Base-by-base conservation (phyloP, 2,113 vertebrate species). In the Pygoscelis adeliae region DNA sequence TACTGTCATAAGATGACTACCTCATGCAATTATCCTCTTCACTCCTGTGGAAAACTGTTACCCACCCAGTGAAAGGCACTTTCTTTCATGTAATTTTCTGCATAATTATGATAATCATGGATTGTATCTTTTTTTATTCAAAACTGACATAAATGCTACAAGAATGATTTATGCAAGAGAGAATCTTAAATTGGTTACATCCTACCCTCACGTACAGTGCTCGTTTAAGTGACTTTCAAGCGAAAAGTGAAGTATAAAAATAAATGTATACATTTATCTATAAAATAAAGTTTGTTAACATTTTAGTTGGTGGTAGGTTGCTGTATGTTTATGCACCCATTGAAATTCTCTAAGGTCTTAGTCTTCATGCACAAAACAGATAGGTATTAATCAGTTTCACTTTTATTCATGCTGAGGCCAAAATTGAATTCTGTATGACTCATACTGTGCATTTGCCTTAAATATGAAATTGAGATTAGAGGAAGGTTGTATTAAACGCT, bases 351-450 rank as follows among this genome's bases (percentile, higher is more conserved):
- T 70, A 20, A 67, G 59, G 32, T 87, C 8, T 55, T 78, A 62
- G 19, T 88, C 53, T 91, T 86, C 76, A 32, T 66, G 53, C 53
- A 73, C 36, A 88, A 91, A 90, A 27, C 36, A 69, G 77, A 79
- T 49, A 61, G 32, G 13, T 93, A 86, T 92, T 94, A 93, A 94
- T 93, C 52, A 93, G 70, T 83, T 96, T 81, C 76, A 59, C 32
- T 90, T 94, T 78, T 71, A 30, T 94, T 93, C 79, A 47, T 90
- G 59, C 47, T 81, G 67, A 89, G 55, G 72, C 71, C 55, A 78
- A 77, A 96, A 94, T 70, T 93, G 40, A 93, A 94, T 96, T 86
- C 47, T 71, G 11, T 70, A 27, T 96, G 90, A 95, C 83, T 97
- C 93, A 96, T 55, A 46, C 36, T 0, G 1, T 94, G 71, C 76